Base-by-base conservation (phyloP, 2,888 invertebrate genomes). In the Heliconius cydno region DNA sequence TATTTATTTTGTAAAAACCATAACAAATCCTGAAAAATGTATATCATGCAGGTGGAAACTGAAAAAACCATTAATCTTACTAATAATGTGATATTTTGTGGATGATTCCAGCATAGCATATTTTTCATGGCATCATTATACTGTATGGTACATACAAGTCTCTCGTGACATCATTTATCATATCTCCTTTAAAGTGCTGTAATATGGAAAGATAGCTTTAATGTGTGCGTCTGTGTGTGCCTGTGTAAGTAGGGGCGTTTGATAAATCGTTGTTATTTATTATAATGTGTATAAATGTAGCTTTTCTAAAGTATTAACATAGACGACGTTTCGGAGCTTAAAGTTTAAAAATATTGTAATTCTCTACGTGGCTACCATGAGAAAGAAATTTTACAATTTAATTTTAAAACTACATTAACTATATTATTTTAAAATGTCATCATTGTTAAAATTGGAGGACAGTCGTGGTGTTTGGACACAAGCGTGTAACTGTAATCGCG, bases 91-190 rank as follows among this genome's bases (percentile, higher is more conserved):
- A 73, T 73, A 38, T 60, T 60, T 34, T 73, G 73, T 13, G 60
- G 34, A 73, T 73, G 73, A 73, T 34, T 73, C 60, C 34, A 30
- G 60, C 34, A 1, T 15, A 73, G 60, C 73, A 60, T 73, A 73
- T 73, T 73, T 73, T 73, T 25, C 38, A 38, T 60, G 34, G 73
- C 60, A 60, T 73, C 73, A 73, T 73, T 73, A 73, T 73, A 38
- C 60, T 60, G 34, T 25, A 15, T 60, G 60, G 38, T 73, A 73
- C 38, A 73, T 60, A 73, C 57, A 60, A 25, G 73, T 73, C 73
- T 73, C 73, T 73, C 60, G 73, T 73, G 73, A 60, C 60, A 60
- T 73, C 34, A 73, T 73, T 73, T 73, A 73, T 73, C 73, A 73
- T 38, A 60, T 60, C 73, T 73, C 34, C 30, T 73, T 73, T 38